Evolutionary conservation across 2,888 invertebrate species (phyloP).

Genomic region (Eristalis tenax): DNA sequence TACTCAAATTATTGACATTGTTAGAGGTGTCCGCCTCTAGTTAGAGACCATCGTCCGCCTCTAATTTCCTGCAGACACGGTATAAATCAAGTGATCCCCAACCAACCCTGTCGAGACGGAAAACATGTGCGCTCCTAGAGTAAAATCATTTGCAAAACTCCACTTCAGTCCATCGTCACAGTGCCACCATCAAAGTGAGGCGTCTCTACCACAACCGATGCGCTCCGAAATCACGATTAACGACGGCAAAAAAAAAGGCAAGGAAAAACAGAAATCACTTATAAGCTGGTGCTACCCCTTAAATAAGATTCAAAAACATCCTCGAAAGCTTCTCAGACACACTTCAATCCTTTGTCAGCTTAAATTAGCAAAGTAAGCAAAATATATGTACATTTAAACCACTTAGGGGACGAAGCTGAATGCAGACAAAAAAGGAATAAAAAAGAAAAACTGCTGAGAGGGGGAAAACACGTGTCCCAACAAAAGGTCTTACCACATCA

Average conservation of each 20-base stretch:
- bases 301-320: constrained; percentile 15
- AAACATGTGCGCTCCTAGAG: neutral
- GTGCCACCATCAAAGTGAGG: neutral
- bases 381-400: constrained; percentile 57
- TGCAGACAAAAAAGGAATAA: neutral
- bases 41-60: too few relatives aligned
- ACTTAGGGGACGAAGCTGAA: constrained; percentile 54
- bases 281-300: neutral
- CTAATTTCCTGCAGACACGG: too few relatives aligned
- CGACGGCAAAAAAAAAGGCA: neutral
- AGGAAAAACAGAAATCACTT: neutral
- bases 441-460: constrained; percentile 17
- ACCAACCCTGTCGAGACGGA: too few relatives aligned
- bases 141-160: neutral
- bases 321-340: constrained; percentile 52
- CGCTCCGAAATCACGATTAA: neutral
- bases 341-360: constrained; percentile 61
- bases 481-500: constrained; percentile 62
- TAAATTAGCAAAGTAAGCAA: constrained; percentile 69
- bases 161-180: neutral
- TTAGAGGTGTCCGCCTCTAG: too few relatives aligned
- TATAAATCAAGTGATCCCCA: too few relatives aligned
- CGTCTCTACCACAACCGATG: neutral
- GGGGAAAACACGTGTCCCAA: constrained; percentile 69
- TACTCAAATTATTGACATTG: too few relatives aligned